Percentiles rank a stretch among this genome's conserved stretches.
phyloP scores from a whole-genome alignment of 2,797 vertebrate species.

The Rhabdomys pumilio region DNA sequence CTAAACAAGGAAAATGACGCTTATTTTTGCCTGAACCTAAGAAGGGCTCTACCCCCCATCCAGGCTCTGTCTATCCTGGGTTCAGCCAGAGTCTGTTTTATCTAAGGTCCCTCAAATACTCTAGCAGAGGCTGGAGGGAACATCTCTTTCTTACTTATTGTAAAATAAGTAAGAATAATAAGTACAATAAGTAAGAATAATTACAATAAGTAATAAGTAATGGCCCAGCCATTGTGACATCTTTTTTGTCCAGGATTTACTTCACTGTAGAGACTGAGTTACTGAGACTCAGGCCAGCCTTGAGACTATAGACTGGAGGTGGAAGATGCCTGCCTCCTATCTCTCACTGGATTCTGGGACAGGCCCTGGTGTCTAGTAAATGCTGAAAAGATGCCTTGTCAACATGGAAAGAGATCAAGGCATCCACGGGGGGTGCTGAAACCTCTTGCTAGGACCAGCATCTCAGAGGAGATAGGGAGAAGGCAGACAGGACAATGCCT shows the following conservation, averaged over 20 bases:
- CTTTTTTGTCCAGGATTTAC: background rate
- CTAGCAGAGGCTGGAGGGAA: background rate
- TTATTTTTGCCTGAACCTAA: background rate
- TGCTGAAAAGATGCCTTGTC: constrained; percentile 87
- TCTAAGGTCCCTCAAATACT: background rate
- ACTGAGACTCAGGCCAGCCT: background rate
- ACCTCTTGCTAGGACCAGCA: constrained; percentile 46
- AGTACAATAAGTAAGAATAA: too few relatives aligned
- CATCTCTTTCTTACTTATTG: background rate
- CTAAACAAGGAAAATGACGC: background rate
- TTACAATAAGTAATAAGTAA: too few relatives aligned
- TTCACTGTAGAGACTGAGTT: background rate
- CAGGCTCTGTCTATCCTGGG: background rate
- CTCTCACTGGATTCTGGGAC: background rate
- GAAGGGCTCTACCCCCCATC: background rate
- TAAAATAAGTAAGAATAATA: too few relatives aligned
- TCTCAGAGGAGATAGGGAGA: constrained; percentile 72
- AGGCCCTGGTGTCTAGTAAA: constrained; percentile 64
- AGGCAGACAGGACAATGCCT: background rate
- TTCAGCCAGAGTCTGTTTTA: background rate
- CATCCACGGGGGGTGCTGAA: constrained; percentile 73
- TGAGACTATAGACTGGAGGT: background rate
- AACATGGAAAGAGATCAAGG: constrained; percentile 84
- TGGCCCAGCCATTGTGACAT: background rate
- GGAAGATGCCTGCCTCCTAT: background rate